A percentile compares a stretch with the other conserved stretches of the same genome.
Evolutionary conservation across 1,140 invertebrate species (phyloP).

Genomic region (Papilio machaon): DNA sequence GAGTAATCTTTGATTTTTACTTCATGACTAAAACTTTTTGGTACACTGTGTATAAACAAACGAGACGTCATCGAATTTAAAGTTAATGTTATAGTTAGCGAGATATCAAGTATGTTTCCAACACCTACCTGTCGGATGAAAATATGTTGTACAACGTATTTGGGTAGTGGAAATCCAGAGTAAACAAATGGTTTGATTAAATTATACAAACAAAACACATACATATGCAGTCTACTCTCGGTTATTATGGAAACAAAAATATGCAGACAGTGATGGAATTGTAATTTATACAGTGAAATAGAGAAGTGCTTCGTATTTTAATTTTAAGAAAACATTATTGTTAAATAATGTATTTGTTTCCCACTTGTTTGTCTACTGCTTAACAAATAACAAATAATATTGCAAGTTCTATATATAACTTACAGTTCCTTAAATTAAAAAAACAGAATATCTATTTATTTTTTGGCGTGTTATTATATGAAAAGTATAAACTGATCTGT

Average conservation of each 20-base stretch:
- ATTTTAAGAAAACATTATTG: neutral
- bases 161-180: neutral
- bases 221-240: neutral
- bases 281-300: neutral
- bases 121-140: too few relatives aligned
- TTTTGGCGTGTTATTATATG: neutral
- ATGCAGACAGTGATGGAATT: slow-evolving; percentile 6
- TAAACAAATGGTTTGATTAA: neutral
- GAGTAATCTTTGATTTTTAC: too few relatives aligned
- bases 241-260: slow-evolving; percentile 4
- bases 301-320: neutral
- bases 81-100: too few relatives aligned
- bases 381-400: neutral
- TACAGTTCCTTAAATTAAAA: neutral
- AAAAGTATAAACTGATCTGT: neutral
- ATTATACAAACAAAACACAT: neutral
- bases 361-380: neutral
- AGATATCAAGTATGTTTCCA: too few relatives aligned
- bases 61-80: too few relatives aligned
- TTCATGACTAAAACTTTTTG: too few relatives aligned
- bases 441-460: neutral
- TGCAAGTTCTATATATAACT: neutral
- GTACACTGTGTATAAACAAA: too few relatives aligned
- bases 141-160: neutral
- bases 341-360: neutral